Evolutionary conservation across 2,888 invertebrate species (phyloP), one percentile per base, ranked within the genome.

Genomic region (Cenopis cana): DNA sequence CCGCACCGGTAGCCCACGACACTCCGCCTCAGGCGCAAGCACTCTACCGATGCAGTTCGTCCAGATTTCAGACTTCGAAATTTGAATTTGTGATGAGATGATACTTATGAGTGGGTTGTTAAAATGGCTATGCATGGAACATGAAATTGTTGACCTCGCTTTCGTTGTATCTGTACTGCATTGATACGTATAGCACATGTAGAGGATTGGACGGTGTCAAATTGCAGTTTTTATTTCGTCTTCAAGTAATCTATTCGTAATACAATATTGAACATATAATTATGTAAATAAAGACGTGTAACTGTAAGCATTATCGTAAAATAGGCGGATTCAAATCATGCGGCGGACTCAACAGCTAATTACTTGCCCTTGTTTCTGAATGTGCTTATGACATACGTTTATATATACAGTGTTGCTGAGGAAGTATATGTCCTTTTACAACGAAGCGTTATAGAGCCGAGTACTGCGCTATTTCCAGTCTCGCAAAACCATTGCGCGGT

Each of bases 1-100:
- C 90, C 91, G 84, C 90, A 89, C 91, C 92, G 85, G 92, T 91
- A 93, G 91, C 91, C 80, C 90, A 89, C 90, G 90, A 80, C 82
- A 76, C 71, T 72, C 72, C 72, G 83, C 84, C 83, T 61, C 74
- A 72, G 80, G 84, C 79, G 77, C 77, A 49, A 70, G 72, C 74
- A 77, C 76, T 81, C 78, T 83, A 81, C 81, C 76, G 75, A 80
- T 59, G 54, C 20, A 73, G 76, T 76, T 76, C 72, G 73, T 69
- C 73, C 66, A 66, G 65, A 69, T 61, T 69, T 65, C 24, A 38
- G 64, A 59, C 68, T 55, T 60, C 46, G 33, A 60, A 61, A 73
- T 69, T 61, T 73, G 77, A 75, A 79, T 77, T 74, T 71, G 74
- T 75, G 74, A 77, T 79, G 76, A 74, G 69, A 66, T 66, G 70